Conservation (phyloP, 2,888 invertebrate species). For the Hydrotaea diabolus region DNA sequence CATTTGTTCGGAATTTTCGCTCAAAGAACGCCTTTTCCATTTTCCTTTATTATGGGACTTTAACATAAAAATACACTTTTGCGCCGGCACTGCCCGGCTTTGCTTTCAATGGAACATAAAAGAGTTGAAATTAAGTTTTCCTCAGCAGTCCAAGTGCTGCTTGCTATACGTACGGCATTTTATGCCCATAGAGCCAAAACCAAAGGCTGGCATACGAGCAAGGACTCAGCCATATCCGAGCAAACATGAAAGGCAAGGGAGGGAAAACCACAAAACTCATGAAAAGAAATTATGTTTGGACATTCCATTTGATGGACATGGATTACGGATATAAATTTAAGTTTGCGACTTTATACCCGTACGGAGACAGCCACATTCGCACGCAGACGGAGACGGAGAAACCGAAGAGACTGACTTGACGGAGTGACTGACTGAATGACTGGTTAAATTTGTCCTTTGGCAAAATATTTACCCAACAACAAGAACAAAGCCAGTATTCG, state of each 20-base stretch:
- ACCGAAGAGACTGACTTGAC: constrained; percentile 50
- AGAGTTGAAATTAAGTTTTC: constrained; percentile 56
- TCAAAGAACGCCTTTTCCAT: constrained; percentile 24
- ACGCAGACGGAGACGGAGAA: constrained; percentile 42
- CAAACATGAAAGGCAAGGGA: constrained; percentile 34
- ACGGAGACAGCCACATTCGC: constrained; percentile 9
- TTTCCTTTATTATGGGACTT: constrained; percentile 18
- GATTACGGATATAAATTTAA: constrained; percentile 67
- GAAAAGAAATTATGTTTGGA: constrained; percentile 68
- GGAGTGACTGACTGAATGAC: constrained; percentile 39
- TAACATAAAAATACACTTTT: neutral
- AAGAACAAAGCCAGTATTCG: constrained; percentile 1
- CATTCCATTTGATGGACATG: constrained; percentile 68
- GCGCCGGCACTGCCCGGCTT: neutral
- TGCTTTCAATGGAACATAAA: constrained; percentile 27
- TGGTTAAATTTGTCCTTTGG: constrained; percentile 58
- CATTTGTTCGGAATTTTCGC: constrained; percentile 56
- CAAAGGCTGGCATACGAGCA: constrained; percentile 21
- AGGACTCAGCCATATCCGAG: constrained; percentile 16
- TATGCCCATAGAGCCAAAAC: constrained; percentile 21
- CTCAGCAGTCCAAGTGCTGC: constrained; percentile 26
- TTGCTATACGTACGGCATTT: constrained; percentile 45
- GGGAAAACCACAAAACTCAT: constrained; percentile 65
- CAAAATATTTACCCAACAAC: constrained; percentile 50
- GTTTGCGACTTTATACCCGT: constrained; percentile 68